Percentiles rank a stretch among this genome's conserved stretches.
phyloP scores from a whole-genome alignment of 2,888 invertebrate species.

The Arenicola marina region DNA sequence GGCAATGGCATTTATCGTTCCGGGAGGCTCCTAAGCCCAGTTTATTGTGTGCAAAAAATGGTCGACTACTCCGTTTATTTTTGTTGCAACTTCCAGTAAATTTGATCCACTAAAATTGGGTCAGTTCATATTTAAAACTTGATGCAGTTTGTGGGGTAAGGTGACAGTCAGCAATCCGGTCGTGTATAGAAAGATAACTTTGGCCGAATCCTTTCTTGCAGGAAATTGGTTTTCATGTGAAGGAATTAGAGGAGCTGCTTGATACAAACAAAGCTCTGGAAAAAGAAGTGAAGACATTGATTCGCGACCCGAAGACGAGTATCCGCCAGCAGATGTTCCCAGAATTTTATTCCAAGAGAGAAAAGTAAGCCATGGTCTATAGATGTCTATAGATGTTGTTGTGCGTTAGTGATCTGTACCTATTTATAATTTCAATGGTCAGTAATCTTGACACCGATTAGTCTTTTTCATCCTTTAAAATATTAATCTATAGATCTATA shows the following conservation, averaged over 20 bases:
- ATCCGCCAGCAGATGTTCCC: slow-evolving; percentile 56
- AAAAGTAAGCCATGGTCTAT: slow-evolving; percentile 44
- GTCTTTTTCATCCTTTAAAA: background rate
- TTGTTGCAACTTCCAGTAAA: too few relatives aligned
- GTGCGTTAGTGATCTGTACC: too few relatives aligned
- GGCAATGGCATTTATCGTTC: too few relatives aligned
- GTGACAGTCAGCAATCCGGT: too few relatives aligned
- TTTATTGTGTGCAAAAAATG: too few relatives aligned
- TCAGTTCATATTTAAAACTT: background rate
- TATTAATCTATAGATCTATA: background rate
- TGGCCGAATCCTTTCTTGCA: slow-evolving; percentile 25
- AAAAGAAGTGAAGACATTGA: slow-evolving; percentile 39
- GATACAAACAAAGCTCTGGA: slow-evolving; percentile 39
- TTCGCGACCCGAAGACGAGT: slow-evolving; percentile 44
- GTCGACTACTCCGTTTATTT: too few relatives aligned
- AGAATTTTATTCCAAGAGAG: slow-evolving; percentile 48
- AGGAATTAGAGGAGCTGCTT: slow-evolving; percentile 43
- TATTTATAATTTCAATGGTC: background rate
- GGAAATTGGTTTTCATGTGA: slow-evolving; percentile 54
- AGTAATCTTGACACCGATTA: background rate
- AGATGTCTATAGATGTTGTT: background rate
- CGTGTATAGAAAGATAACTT: too few relatives aligned
- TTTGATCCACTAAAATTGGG: too few relatives aligned
- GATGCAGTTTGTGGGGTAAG: too few relatives aligned
- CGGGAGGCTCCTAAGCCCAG: too few relatives aligned